These are phyloP conservation scores for Pangasius djambal DNA, from an alignment of 2,797 vertebrate genomes.

Conservation along the genomic window DNA sequence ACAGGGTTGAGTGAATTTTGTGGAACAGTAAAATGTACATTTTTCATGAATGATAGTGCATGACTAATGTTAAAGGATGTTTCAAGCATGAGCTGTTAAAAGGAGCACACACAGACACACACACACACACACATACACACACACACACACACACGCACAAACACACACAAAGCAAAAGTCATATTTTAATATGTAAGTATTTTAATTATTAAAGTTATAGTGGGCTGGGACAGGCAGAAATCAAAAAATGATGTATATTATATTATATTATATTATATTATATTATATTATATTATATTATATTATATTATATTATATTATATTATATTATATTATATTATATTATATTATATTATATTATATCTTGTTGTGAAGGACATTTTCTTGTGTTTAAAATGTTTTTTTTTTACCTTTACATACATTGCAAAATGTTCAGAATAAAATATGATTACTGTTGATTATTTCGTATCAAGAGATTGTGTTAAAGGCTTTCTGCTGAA, in stretches of 20 bases:
- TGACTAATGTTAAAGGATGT: not conserved
- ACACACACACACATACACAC: not conserved
- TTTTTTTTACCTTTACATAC: not conserved
- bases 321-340: not conserved
- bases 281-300: no score
- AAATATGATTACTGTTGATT: not conserved
- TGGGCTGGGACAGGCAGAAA: not conserved
- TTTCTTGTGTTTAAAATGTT: not conserved
- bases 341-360: not conserved
- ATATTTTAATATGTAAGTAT: not conserved
- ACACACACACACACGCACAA: not conserved
- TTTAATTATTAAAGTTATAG: not conserved
- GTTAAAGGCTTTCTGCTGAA: not conserved
- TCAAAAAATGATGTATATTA: not conserved
- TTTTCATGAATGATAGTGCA: not conserved
- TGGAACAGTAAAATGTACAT: not conserved
- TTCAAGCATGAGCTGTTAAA: not conserved
- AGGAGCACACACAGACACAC: not conserved
- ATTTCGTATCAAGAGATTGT: conserved; percentile 4
- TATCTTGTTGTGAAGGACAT: not conserved
- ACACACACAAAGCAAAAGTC: not conserved
- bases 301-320: not conserved
- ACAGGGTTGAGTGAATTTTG: not conserved
- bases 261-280: not conserved
- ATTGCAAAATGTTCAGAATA: not conserved